Base-by-base conservation (phyloP, 1,140 invertebrate species). In the Drosophila nasuta region DNA sequence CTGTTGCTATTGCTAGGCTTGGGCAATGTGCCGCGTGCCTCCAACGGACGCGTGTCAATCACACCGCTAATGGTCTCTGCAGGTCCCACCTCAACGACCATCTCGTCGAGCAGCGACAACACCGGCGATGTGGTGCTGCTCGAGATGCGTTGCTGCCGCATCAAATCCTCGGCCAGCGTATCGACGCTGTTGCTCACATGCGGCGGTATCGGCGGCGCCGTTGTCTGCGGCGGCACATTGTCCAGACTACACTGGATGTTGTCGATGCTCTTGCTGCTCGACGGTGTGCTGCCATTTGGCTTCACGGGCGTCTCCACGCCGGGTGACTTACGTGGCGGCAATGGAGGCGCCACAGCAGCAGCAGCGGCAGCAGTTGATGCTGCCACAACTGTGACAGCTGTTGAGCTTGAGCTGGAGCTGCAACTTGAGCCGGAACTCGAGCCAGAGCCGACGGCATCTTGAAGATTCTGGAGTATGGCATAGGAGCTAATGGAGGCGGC, bases 271-370 rank as follows among this genome's bases (percentile, higher is more conserved):
- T 79, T 91, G 76, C 75, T 92, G 66, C 43, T 89, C 46, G 65
- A 69, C 11, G 82, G 82, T 7, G 73, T 58, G 8, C 69, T 58
- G 8, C 69, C 67, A 2, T 49, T 87, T 1, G 75, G 67, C 65
- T 79, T 91, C 71, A 60, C 77, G 51, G 87, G 91, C 30, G 76
- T 92, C 51, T 93, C 93, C 41, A 92, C 88, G 43, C 93, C 93
- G 1, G 95, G 95, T 5, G 95, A 93, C 82, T 95, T 94, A 69
- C 95, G 91, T 10, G 95, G 95, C 59, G 95, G 95, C 33, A 96
- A 68, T 1, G 92, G 92, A 0, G 92, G 92, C 28, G 92, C 92
- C 7, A 73, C 83, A 15, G 63, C 65, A 11, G 11, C 28, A 0
- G 54, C 38, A 17, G 60, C n/a, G 17, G 52, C 25, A 4, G 58